These are phyloP conservation scores for Rapana venosa DNA, from an alignment of 2,888 invertebrate genomes.

Conservation along the genomic window DNA sequence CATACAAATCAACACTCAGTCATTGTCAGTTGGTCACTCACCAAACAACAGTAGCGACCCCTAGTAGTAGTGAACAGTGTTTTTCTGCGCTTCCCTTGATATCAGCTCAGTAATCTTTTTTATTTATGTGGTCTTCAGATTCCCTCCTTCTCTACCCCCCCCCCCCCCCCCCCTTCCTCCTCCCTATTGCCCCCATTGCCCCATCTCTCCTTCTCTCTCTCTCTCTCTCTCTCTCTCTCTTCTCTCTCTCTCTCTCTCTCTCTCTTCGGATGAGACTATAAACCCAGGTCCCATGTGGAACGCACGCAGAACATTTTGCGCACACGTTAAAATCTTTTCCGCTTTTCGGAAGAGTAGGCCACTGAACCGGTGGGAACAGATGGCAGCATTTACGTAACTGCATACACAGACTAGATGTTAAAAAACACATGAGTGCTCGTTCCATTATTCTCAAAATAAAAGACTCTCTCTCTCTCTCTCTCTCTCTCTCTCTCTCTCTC, in stretches of 20 bases:
- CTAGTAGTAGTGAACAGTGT: background rate
- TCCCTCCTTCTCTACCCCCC: background rate
- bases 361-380: too few relatives aligned
- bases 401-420: too few relatives aligned
- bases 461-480: background rate
- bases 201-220: slow-evolving; percentile 31
- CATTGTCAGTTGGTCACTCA: too few relatives aligned
- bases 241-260: background rate
- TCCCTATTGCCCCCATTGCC: background rate
- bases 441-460: too few relatives aligned
- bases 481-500: background rate
- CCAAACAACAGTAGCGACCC: too few relatives aligned
- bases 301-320: too few relatives aligned
- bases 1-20: too few relatives aligned
- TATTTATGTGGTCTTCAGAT: background rate
- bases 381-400: too few relatives aligned
- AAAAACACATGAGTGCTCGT: too few relatives aligned
- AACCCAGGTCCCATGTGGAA: too few relatives aligned
- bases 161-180: background rate
- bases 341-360: too few relatives aligned
- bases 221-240: slow-evolving; percentile 32
- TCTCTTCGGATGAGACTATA: background rate
- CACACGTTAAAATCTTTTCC: too few relatives aligned
- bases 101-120: background rate
- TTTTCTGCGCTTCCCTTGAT: background rate